Evolutionary conservation across 64 coral and sea anemone genomes (phyloP), one percentile per base, ranked within the genome.

Genomic region (Montipora foliosa): DNA sequence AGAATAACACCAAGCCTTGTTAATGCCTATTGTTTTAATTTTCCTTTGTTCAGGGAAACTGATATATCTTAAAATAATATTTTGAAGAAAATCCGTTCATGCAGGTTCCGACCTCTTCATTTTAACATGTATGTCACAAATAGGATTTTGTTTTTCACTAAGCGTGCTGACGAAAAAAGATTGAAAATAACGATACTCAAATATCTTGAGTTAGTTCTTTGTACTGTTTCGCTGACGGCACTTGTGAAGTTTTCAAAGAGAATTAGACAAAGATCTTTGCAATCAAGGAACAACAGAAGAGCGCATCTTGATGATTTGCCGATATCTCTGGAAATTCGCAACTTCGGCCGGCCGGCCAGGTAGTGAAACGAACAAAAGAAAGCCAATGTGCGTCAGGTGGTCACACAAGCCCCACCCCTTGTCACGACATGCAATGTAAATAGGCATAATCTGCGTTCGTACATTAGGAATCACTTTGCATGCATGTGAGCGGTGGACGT

Each of bases 371-470:
- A 72, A 86, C 82, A 88, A 83, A 37, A 88, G 74, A 46, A 64
- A 88, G 91, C 91, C 75, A 79, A 66, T 44, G 84, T 66, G 79
- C 76, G 87, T 93, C 92, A 93, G 76, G 83, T 88, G 92, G 51
- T 93, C 83, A 93, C 92, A 93, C 72, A 88, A 81, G 92, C 92
- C 76, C 92, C 92, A 64, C 92, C 92, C 92, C 83, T 77, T 73
- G 74, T 68, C 82, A 86, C 82, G 92, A 74, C 92, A 93, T 88
- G 83, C 84, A 79, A 88, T 88, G 92, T 93, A 93, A 93, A 93
- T 93, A 93, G 75, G 82, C 14, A 66, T 86, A 86, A 86, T 86
- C 82, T 72, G 66, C 82, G 66, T 44, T 37, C 48, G 45, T 86
- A 86, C 82, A 86, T 86, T 86, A 72, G 82, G 82, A 86, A 86